Base-by-base conservation (phyloP, 2,113 vertebrate species). In the Stegostoma tigrinum region DNA sequence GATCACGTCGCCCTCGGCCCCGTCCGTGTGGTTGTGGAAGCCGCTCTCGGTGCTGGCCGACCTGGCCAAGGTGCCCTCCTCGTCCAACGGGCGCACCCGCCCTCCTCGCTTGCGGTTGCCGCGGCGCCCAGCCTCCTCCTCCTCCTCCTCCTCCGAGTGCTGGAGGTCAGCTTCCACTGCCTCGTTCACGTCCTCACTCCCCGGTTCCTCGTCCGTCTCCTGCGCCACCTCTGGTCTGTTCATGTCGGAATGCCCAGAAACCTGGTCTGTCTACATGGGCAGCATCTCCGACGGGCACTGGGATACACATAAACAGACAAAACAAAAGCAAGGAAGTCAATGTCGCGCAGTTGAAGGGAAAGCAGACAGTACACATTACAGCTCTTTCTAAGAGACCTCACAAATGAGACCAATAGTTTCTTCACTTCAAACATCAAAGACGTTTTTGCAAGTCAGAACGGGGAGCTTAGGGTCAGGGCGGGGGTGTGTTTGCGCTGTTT, bases 11-110 rank as follows among this genome's bases (percentile, higher is more conserved):
- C 99, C 99, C 96, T 99, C 99, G 0, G 98, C 98, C 5, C 98
- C 98, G 97, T 99, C 99, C 0, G 98, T 99, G 96, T 99, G 99
- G 96, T 98, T 99, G 97, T 99, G 99, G 96, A 99, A 99, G 96
- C 98, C 99, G 0, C 99, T 99, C 97, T 99, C 99, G 0, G 99
- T 99, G 97, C 99, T 99, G 34, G 98, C 99, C 0, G 99, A 99
- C 64, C 99, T 98, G 83, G 98, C 98, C 96, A 99, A 97, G 78
- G 96, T 97, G 24, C 98, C 97, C 96, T 99, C 98, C 0, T 98
- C 98, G 30, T 99, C 98, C 67, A 97, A 97, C 96, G 96, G 66
- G 97, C 67, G 5, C 96, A 95, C 21, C 96, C 34, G 0, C 90
- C 94, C n/a, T 96, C 95, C 23, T 95, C 67, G 85, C 12, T 96